phyloP scores from a whole-genome alignment of 2,888 invertebrate species.

The Epinotia bilunana region DNA sequence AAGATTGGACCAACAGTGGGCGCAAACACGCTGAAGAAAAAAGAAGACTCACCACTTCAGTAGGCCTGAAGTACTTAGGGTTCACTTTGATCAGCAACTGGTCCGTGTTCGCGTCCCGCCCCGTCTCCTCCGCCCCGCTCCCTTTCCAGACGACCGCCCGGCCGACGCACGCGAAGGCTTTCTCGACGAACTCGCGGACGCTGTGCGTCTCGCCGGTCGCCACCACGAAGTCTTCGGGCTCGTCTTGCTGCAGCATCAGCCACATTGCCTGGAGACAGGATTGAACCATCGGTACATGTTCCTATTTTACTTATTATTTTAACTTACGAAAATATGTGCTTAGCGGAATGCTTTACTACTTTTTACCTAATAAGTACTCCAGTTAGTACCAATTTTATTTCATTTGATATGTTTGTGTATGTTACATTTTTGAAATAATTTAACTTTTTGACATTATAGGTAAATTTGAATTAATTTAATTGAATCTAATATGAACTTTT shows the following conservation, averaged over 20 bases:
- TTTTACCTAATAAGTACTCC: no score
- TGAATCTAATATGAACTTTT: no score
- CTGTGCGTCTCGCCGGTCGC: constrained; percentile 98
- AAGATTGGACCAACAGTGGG: no score
- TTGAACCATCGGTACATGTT: no score
- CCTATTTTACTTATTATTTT: no score
- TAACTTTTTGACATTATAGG: no score
- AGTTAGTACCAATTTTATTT: no score
- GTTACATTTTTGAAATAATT: no score
- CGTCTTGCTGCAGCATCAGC: constrained; percentile 97
- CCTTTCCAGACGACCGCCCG: constrained; percentile 92
- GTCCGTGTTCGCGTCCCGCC: constrained; percentile 87
- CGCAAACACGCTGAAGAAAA: neutral
- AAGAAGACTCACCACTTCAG: constrained; percentile 95
- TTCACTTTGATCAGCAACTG: constrained; percentile 94
- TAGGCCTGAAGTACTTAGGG: constrained; percentile 97
- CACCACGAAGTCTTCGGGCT: constrained; percentile 98
- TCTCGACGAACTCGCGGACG: constrained; percentile 98
- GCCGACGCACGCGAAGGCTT: constrained; percentile 93
- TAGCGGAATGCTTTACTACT: no score
- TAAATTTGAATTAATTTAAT: no score
- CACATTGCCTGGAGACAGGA: constrained; percentile 94
- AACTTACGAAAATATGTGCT: no score
- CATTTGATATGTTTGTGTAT: no score
- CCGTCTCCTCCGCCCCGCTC: constrained; percentile 90